Percentiles rank a stretch among this genome's conserved stretches.
Conservation (phyloP, 2,797 vertebrate species). For the Propithecus perrieri region DNA sequence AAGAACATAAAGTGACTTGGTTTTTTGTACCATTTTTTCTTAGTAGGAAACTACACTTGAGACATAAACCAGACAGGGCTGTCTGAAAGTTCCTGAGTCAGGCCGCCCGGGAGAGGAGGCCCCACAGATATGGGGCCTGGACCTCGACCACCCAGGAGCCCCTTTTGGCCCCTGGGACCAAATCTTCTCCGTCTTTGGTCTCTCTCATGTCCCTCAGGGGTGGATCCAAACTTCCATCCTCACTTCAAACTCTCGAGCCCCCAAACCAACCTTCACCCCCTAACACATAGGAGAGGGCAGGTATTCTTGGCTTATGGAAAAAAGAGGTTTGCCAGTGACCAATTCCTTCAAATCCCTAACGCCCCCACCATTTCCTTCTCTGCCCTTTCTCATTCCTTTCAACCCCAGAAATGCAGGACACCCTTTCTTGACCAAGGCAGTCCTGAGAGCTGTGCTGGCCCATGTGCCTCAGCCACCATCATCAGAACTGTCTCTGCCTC, state of each 20-base stretch:
- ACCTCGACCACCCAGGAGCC: neutral
- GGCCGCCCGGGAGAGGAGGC: neutral
- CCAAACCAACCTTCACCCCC: neutral
- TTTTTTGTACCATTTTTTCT: neutral
- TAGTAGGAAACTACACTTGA: neutral
- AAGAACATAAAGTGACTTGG: neutral
- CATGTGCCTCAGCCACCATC: neutral
- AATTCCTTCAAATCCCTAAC: neutral
- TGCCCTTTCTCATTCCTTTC: neutral
- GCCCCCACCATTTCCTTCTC: rapidly evolving
- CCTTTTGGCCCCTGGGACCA: too few species aligned
- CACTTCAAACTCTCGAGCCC: too few species aligned
- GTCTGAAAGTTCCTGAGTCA: neutral
- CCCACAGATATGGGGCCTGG: neutral
- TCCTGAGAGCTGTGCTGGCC: neutral
- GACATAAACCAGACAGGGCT: neutral
- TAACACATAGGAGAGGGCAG: neutral
- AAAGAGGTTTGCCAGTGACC: neutral
- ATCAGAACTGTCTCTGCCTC: neutral
- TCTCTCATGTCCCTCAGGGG: neutral
- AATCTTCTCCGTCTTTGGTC: rapidly evolving
- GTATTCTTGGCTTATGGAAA: neutral
- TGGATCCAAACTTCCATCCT: neutral
- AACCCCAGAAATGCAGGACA: neutral
- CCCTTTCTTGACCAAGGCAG: too few species aligned